A percentile compares a stretch with the other conserved stretches of the same genome.
These are phyloP conservation scores for Physeter macrocephalus DNA, from an alignment of 2,113 vertebrate genomes.

Conservation along the genomic window DNA sequence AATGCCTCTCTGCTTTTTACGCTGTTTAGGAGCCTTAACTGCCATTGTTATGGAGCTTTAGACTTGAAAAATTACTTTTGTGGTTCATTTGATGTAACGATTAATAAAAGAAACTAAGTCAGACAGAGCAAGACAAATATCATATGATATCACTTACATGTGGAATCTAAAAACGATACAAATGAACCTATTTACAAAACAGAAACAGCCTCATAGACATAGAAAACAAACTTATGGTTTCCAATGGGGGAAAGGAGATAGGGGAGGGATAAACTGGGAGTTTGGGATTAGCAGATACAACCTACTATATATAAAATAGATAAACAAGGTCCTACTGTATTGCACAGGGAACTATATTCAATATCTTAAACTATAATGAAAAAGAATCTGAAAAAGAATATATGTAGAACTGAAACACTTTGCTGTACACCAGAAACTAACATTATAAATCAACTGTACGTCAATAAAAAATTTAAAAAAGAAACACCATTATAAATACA, in stretches of 20 bases:
- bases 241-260: not conserved
- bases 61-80: not conserved
- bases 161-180: not conserved
- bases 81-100: not conserved
- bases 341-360: not conserved
- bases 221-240: not conserved
- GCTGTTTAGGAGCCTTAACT: not conserved
- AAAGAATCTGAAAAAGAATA: not conserved
- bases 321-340: not conserved
- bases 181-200: not conserved
- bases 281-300: not conserved
- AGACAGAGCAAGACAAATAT: not conserved
- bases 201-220: not conserved
- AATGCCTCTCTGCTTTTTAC: not conserved
- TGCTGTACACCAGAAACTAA: not conserved
- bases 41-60: not conserved
- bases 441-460: not conserved
- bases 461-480: not conserved
- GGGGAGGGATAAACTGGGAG: not conserved
- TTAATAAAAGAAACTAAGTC: not conserved
- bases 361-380: not conserved
- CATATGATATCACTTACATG: not conserved
- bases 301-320: not conserved
- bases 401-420: not conserved
- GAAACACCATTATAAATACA: not conserved